These are phyloP conservation scores for Scopus umbretta DNA, from an alignment of 2,113 vertebrate genomes.

Conservation along the genomic window DNA sequence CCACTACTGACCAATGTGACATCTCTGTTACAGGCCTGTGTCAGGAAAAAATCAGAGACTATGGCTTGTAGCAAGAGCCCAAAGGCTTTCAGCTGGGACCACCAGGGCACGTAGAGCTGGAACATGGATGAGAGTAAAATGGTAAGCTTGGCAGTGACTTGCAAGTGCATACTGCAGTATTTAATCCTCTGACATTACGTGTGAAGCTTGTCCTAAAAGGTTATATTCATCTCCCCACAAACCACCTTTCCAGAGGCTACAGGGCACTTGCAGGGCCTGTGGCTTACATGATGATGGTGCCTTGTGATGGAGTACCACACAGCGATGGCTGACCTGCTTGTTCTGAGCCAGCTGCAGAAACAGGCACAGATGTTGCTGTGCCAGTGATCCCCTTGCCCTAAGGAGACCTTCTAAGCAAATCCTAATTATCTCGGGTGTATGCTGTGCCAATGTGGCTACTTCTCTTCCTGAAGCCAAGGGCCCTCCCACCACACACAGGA, in stretches of 20 bases:
- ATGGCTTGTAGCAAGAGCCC: not conserved
- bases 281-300: accelerated
- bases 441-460: accelerated
- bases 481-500: too few relatives aligned
- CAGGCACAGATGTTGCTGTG: not conserved
- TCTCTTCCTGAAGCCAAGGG: not conserved
- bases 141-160: not conserved
- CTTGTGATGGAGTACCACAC: not conserved
- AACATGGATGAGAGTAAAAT: not conserved
- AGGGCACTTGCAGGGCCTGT: not conserved
- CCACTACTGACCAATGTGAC: accelerated
- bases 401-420: not conserved
- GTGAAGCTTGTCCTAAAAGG: not conserved
- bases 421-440: not conserved
- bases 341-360: not conserved
- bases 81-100: not conserved
- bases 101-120: not conserved
- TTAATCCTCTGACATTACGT: not conserved
- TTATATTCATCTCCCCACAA: not conserved
- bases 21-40: not conserved
- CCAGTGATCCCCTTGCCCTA: not conserved
- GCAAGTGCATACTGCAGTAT: not conserved
- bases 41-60: not conserved
- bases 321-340: not conserved
- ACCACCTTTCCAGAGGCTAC: not conserved